Evolutionary conservation across 2,113 vertebrate species (phyloP), one percentile per base, ranked within the genome.

Genomic region (Oostethus manadensis): DNA sequence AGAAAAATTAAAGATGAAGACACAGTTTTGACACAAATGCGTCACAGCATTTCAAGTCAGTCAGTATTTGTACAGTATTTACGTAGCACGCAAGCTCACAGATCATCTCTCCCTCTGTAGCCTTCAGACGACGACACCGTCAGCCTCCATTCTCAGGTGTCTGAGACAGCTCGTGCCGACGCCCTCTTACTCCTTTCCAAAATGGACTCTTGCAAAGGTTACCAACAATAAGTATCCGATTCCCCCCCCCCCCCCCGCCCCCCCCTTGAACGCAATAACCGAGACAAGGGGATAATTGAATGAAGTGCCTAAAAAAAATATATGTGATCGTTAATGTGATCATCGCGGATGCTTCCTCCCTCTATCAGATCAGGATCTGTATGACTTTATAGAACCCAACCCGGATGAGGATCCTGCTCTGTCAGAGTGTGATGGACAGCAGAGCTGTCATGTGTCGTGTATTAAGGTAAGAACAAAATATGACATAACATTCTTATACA

Each of bases 61-160:
- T 33, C 17, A 38, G 33, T 35, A 3, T 51, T 51, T 29, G 23
- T 51, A 17, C 21, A 18, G 29, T 54, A 4, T 11, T 38, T 13
- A 6, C 17, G n/a, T 16, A 10, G 38, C 11, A 20, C 1, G 18
- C 20, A 9, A 8, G 8, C 56, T 45, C 8, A 44, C 42, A 23
- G 15, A 45, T 10, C 44, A 23, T 58, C 56, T 35, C 3, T 26
- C 50, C 80, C 66, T 82, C 84, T 29, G 54, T 80, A 99, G 96
- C 96, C 96, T 15, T 99, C 96, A 58, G 96, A 99, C 57, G 96
- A 99, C 18, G 96, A 99, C 70, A 99, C 96, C 3, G 87, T 99
- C 86, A 99, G 96, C 87, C 92, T 99, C 75, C 96, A 99, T 81
- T 99, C 96, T 82, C 96, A 99, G 89, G 89, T 99, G 2, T 99